These are phyloP conservation scores for Bombycilla garrulus DNA, from an alignment of 2,113 vertebrate genomes.

Conservation along the genomic window DNA sequence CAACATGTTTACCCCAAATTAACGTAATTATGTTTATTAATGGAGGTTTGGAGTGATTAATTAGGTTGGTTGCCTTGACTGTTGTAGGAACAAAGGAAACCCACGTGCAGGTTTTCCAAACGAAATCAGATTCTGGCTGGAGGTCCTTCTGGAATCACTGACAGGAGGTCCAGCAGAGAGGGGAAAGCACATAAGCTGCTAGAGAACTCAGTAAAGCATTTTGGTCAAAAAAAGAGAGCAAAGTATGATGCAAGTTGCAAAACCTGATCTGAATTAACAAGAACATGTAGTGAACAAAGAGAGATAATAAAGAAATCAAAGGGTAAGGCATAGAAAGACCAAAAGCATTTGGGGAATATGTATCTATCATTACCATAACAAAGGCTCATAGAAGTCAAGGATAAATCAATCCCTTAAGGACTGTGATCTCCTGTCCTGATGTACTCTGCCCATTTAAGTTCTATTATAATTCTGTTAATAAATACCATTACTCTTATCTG, in stretches of 20 bases:
- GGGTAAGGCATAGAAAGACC: neutral
- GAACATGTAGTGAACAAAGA: neutral
- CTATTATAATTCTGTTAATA: conserved; percentile 15
- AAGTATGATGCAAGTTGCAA: neutral
- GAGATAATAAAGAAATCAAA: conserved; percentile 50
- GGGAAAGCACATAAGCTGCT: neutral
- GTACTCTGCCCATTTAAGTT: neutral
- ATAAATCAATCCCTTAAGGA: conserved; percentile 13
- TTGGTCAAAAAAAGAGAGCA: neutral
- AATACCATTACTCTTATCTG: conserved; percentile 1
- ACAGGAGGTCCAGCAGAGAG: neutral
- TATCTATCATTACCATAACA: conserved; percentile 41
- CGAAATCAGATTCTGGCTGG: neutral
- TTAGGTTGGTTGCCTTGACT: neutral
- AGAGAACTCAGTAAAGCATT: neutral
- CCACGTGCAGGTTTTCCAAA: neutral
- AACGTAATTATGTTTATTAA: neutral
- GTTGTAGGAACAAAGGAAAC: neutral
- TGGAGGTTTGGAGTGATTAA: neutral
- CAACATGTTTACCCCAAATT: neutral
- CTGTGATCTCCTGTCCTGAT: conserved; percentile 12
- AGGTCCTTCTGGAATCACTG: neutral
- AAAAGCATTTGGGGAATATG: neutral
- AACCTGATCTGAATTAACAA: conserved; percentile 11
- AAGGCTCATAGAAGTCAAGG: conserved; percentile 6